Evolutionary conservation across 2,888 invertebrate genomes (phyloP), one percentile per base, ranked within the genome.

Genomic region (Polymixis lichenea): DNA sequence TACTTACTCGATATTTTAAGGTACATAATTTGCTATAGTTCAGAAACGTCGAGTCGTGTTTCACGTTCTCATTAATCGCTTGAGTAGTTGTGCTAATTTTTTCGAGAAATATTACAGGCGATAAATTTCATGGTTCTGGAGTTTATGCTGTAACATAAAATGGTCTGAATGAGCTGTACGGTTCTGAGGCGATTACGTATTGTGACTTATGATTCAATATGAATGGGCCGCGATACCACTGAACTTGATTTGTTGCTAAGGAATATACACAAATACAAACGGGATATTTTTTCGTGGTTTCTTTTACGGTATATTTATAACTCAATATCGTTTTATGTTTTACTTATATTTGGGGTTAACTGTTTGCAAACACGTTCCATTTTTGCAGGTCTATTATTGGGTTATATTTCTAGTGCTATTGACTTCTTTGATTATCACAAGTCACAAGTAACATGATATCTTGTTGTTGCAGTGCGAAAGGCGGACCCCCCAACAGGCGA

Each of bases 11-110:
- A 92, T 94, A 94, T 94, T 94, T 95, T 91, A 93, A 93, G 92
- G 92, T 91, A 91, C 91, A 94, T 94, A 94, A 94, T 94, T 95
- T 94, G 92, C 91, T 92, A 91, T 93, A 93, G 92, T 93, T 92
- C 93, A 90, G 90, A 92, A 93, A 93, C 89, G 88, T 88, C 90
- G 93, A 89, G 91, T 95, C 94, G 93, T 91, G 93, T 95, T 95
- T 95, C 95, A 92, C 93, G 95, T 94, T 95, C 94, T 94, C 93
- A 95, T 96, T 96, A 95, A 93, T 89, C 95, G 96, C 90, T 95
- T 94, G 94, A 95, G 91, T 95, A 94, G 95, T 92, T 94, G 95
- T 91, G 95, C 95, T 95, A 94, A 95, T 95, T 96, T 96, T 95
- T 95, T 94, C 92, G 88, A 93, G 91, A 91, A 93, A 93, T 94